phyloP scores from a whole-genome alignment of 2,888 invertebrate genomes.

The Sminthurinus aureus region DNA sequence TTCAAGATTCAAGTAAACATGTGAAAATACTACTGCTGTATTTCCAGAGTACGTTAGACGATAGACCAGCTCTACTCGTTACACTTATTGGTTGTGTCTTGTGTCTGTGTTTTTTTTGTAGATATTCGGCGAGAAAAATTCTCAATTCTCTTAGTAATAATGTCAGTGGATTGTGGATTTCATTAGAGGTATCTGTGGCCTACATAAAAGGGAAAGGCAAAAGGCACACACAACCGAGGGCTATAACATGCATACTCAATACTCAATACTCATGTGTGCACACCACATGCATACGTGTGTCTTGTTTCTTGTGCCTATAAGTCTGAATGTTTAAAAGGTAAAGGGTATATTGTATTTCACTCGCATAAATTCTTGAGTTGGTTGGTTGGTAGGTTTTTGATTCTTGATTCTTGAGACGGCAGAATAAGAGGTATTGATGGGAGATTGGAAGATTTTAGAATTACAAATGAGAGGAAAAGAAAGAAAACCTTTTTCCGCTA shows the following conservation, averaged over 20 bases:
- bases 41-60: background rate
- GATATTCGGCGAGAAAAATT: background rate
- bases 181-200: background rate
- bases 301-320: too few relatives aligned
- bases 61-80: too few relatives aligned
- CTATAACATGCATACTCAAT: too few relatives aligned
- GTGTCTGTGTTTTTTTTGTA: background rate
- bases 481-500: conserved; percentile 51
- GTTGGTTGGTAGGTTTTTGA: conserved; percentile 16
- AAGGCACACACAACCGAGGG: too few relatives aligned
- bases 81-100: background rate
- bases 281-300: too few relatives aligned
- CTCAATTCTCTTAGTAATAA: background rate
- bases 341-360: too few relatives aligned
- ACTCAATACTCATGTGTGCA: too few relatives aligned
- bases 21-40: background rate
- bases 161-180: conserved; percentile 1
- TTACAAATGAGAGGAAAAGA: conserved; percentile 53
- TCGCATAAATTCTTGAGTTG: conserved; percentile 37
- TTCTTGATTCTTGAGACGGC: too few relatives aligned
- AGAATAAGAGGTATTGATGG: conserved; percentile 22
- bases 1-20: too few relatives aligned
- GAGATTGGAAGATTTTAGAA: conserved; percentile 54
- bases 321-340: conserved; percentile 9
- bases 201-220: background rate